phyloP scores from a whole-genome alignment of 2,797 vertebrate genomes.

The Bradypus variegatus region DNA sequence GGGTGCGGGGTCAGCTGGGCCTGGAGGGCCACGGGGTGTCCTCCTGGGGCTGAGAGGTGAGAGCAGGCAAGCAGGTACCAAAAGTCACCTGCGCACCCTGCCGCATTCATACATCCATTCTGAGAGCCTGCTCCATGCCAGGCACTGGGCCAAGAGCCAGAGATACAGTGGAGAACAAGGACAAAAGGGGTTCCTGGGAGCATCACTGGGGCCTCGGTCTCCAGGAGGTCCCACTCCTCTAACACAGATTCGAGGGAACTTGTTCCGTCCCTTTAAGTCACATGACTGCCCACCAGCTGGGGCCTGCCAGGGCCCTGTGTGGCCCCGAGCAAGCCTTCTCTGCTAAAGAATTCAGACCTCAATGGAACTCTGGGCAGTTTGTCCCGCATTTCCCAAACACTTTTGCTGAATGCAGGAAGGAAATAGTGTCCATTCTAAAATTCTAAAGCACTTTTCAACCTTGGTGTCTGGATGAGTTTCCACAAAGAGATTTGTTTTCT shows the following conservation, averaged over 20 bases:
- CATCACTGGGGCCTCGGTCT: not conserved
- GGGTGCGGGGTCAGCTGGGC: not conserved
- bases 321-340: not conserved
- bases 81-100: not conserved
- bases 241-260: not conserved
- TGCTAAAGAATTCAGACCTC: slow-evolving; percentile 33
- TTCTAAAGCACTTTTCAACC: slow-evolving; percentile 56
- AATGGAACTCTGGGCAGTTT: slow-evolving; percentile 7
- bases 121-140: not conserved
- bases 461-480: slow-evolving; percentile 47
- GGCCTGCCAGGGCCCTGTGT: not conserved
- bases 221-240: not conserved
- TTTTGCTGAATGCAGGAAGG: slow-evolving; percentile 53
- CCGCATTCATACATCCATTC: fast-evolving
- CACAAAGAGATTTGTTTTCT: slow-evolving; percentile 24
- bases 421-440: not conserved
- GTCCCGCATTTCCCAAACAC: slow-evolving; percentile 38
- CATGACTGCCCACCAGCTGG: not conserved
- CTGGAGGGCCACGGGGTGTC: not conserved
- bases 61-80: not conserved
- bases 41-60: not conserved
- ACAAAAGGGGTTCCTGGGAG: not conserved
- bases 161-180: not conserved
- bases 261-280: not conserved
- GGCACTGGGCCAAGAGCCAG: not conserved